Conservation (phyloP, 1,140 invertebrate species). For the Ceratosolen solmsi region DNA sequence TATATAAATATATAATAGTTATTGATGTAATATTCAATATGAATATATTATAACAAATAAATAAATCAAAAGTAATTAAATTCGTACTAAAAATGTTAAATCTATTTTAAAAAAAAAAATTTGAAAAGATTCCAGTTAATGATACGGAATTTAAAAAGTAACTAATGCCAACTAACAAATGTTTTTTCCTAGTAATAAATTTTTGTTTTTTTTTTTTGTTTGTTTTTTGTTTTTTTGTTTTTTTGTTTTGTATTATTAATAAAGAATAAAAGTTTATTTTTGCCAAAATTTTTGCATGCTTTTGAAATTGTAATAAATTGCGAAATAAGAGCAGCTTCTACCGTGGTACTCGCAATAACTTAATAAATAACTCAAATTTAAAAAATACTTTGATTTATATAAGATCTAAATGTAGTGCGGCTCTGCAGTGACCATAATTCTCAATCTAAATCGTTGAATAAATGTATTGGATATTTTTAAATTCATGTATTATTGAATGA, state of each 20-base stretch:
- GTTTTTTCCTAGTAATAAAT: too few species aligned
- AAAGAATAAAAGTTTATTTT: slow-evolving; percentile 17
- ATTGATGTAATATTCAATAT: too few species aligned
- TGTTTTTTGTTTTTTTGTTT: too few species aligned
- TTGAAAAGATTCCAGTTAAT: neutral
- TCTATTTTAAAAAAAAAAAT: too few species aligned
- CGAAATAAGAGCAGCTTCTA: neutral
- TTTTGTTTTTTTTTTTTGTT: too few species aligned
- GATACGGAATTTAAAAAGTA: neutral
- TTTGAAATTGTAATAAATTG: neutral
- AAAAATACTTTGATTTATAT: neutral
- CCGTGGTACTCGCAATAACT: neutral
- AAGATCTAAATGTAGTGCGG: neutral
- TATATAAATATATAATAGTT: too few species aligned
- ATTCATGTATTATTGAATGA: too few species aligned
- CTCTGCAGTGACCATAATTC: neutral
- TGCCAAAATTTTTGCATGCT: neutral
- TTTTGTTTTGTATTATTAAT: neutral
- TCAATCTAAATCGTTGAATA: neutral
- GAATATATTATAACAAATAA: too few species aligned
- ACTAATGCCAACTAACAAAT: neutral
- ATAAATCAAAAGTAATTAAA: too few species aligned
- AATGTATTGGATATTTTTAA: too few species aligned
- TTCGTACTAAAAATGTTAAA: too few species aligned
- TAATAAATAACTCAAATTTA: slow-evolving; percentile 1